Percentiles rank a stretch among this genome's conserved stretches.
These are phyloP conservation scores for Ptychoptera albimana DNA, from an alignment of 2,888 invertebrate genomes.

Conservation along the genomic window DNA sequence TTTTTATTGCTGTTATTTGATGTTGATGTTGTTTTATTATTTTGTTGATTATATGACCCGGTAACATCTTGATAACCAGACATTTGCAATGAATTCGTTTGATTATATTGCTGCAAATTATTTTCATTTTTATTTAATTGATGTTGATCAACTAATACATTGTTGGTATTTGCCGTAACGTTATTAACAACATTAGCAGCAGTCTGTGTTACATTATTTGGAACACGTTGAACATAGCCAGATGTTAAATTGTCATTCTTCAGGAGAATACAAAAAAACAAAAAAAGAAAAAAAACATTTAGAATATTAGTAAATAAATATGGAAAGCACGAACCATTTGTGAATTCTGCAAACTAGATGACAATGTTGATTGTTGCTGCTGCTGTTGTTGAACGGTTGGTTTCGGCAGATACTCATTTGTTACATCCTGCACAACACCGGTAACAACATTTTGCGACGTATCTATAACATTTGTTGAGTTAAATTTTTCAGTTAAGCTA, in stretches of 20 bases:
- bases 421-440: slow-evolving; percentile 13
- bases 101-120: slow-evolving; percentile 21
- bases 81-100: slow-evolving; percentile 16
- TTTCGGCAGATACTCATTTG: slow-evolving; percentile 26
- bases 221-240: slow-evolving; percentile 21
- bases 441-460: slow-evolving; percentile 1
- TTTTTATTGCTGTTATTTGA: too few relatives aligned
- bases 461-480: slow-evolving; percentile 20
- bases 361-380: slow-evolving; percentile 13
- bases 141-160: slow-evolving; percentile 18
- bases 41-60: too few relatives aligned
- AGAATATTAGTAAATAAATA: background rate
- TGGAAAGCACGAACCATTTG: slow-evolving; percentile 23
- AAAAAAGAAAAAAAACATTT: background rate
- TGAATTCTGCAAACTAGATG: slow-evolving; percentile 24
- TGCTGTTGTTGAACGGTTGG: slow-evolving; percentile 14
- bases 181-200: slow-evolving; percentile 14
- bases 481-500: slow-evolving; percentile 28
- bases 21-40: slow-evolving; percentile 19
- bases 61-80: slow-evolving; percentile 20
- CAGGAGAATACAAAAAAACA: background rate
- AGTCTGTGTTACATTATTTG: slow-evolving; percentile 18
- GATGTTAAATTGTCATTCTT: slow-evolving; percentile 24
- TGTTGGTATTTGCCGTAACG: slow-evolving; percentile 17
- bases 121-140: slow-evolving; percentile 28